Evolutionary conservation across 37 sponge, comb jelly and placozoan species (phyloP), one percentile per base, ranked within the genome.

Genomic region (Beroe ovata): DNA sequence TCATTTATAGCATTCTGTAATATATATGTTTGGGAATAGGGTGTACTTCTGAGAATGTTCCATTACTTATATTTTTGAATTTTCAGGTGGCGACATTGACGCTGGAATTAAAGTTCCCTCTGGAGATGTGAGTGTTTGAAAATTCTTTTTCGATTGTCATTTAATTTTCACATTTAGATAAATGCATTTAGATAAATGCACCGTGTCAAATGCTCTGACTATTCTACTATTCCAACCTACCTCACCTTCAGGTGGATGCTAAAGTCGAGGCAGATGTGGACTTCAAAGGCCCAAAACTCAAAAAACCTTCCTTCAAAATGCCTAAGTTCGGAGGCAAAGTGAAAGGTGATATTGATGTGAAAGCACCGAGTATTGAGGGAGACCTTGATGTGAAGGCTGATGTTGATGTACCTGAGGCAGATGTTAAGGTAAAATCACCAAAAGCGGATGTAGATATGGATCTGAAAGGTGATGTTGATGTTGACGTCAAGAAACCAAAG

Each of bases 361-460:
- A 63, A 63, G 64, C 25, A 22, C 64, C 64, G 8, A 63, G 25
- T 21, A 8, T 63, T 23, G n/a, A 25, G 11, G 64, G 64, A 21
- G 26, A n/a, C 26, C 23, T 63, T 14, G 64, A 63, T 63, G 64
- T 63, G 25, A n/a, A 14, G 21, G 59, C 59, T 58, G 59, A 58
- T 58, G 16, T 58, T 58, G 64, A 63, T 21, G 23, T 63, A 6
- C 11, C 11, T 6, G 64, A 63, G 11, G 64, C 64, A 63, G 64
- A 63, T 21, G n/a, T 63, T 23, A 21, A 63, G 23, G 25, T 63
- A 19, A 11, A 63, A n/a, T 19, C 6, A 23, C 64, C 64, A 22
- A 63, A 63, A n/a, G 25, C n/a, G 8, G 84, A 77, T 77, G 84
- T 77, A n/a, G 84, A 77, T 42, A 16, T 77, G 16, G 69, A 66